Evolutionary conservation across 2,113 vertebrate genomes (phyloP).

Genomic region (Pseudopipra pipra): DNA sequence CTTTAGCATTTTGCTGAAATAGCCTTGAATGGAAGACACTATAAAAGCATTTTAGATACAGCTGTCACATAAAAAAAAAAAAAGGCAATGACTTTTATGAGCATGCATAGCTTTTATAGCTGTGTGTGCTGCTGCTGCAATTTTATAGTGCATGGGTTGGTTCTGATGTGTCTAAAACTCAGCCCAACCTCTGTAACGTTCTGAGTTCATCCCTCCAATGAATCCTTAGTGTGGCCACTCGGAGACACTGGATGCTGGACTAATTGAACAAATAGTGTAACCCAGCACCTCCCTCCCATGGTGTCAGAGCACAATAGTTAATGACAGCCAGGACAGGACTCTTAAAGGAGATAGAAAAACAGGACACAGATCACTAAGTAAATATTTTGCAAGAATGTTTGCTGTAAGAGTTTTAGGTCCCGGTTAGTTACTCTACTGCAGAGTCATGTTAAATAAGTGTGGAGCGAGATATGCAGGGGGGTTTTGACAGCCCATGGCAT

Average conservation of each 20-base stretch:
- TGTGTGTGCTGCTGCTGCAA: not conserved
- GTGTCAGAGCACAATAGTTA: not conserved
- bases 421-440: not conserved
- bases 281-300: not conserved
- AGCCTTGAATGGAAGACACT: not conserved
- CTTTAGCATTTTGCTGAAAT: not conserved
- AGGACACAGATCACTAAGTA: not conserved
- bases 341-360: not conserved
- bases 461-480: not conserved
- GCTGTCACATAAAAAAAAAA: not conserved
- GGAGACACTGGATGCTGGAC: not conserved
- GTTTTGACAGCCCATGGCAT: not conserved
- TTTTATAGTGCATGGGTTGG: not conserved
- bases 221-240: not conserved
- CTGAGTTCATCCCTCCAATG: not conserved
- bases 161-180: not conserved
- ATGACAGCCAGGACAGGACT: not conserved
- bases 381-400: slow-evolving; percentile 9
- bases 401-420: not conserved
- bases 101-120: not conserved
- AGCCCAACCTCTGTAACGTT: not conserved
- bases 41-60: not conserved
- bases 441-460: not conserved
- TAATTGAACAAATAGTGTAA: not conserved
- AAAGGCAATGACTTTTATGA: not conserved